phyloP scores from a whole-genome alignment of 2,888 invertebrate species.

The Trichopria drosophilae region DNA sequence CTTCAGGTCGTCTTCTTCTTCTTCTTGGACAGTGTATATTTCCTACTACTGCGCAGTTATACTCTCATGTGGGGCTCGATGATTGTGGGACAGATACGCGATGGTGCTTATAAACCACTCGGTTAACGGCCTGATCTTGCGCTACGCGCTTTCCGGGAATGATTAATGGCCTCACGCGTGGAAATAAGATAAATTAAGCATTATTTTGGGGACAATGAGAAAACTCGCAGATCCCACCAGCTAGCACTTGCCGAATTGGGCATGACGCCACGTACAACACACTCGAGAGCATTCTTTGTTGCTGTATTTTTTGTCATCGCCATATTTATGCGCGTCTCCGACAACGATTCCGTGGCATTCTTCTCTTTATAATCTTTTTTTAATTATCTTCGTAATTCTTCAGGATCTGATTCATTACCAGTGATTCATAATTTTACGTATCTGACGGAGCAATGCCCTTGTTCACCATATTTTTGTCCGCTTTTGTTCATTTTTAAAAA shows the following conservation, averaged over 20 bases:
- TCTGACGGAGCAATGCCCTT: no score
- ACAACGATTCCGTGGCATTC: no score
- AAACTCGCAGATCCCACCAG: no score
- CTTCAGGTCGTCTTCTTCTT: conserved; percentile 27
- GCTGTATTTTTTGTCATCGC: no score
- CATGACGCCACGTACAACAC: no score
- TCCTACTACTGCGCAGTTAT: no score
- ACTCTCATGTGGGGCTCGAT: background rate
- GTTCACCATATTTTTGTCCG: background rate
- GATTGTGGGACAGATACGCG: conserved; percentile 8
- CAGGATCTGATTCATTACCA: conserved; percentile 9
- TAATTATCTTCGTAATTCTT: conserved; percentile 1
- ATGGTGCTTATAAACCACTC: conserved; percentile 11
- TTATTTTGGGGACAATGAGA: conserved; percentile 29
- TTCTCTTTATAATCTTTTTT: no score
- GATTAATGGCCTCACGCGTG: conserved; percentile 21
- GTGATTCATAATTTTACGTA: no score
- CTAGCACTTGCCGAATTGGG: no score
- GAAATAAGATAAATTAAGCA: conserved; percentile 24
- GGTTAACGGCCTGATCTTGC: conserved; percentile 23
- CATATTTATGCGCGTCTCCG: no score
- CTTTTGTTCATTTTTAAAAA: no score
- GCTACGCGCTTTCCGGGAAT: conserved; percentile 10
- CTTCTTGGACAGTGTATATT: conserved; percentile 5
- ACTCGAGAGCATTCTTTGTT: no score